phyloP scores from a whole-genome alignment of 2,113 vertebrate genomes.

The Calypte anna region DNA sequence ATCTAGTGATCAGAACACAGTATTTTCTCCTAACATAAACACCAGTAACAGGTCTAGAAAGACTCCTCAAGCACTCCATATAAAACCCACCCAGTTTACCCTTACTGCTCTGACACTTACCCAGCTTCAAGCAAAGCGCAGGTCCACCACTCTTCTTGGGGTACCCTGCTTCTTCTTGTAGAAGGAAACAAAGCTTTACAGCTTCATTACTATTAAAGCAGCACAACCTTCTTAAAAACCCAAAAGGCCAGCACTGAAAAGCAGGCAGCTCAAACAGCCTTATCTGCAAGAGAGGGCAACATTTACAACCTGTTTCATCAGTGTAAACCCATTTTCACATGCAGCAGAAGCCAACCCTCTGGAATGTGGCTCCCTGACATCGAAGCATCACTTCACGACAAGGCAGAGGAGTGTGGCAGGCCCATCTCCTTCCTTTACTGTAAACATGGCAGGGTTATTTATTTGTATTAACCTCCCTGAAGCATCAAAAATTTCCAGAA shows the following conservation, averaged over 20 bases:
- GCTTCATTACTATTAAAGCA: background rate
- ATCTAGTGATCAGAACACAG: rapidly evolving
- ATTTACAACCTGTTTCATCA: background rate
- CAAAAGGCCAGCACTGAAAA: background rate
- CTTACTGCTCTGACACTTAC: background rate
- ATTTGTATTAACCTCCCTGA: background rate
- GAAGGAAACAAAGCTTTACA: rapidly evolving
- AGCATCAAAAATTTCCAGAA: background rate
- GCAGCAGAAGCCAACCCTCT: rapidly evolving
- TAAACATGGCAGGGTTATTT: background rate
- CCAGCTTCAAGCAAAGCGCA: background rate
- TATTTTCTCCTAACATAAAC: background rate
- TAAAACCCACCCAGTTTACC: rapidly evolving
- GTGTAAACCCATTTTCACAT: background rate
- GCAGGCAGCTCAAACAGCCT: background rate
- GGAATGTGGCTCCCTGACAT: rapidly evolving
- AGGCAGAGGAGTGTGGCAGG: background rate
- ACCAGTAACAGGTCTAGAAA: background rate
- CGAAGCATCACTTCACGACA: rapidly evolving
- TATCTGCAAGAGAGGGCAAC: rapidly evolving
- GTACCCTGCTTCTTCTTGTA: rapidly evolving
- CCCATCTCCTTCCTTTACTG: background rate
- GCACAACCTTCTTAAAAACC: background rate
- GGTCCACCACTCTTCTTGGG: rapidly evolving
- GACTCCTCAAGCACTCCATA: background rate